A percentile compares a stretch with the other conserved stretches of the same genome.
These are phyloP conservation scores for Danio aesculapii DNA, from an alignment of 2,797 vertebrate genomes.

Conservation along the genomic window DNA sequence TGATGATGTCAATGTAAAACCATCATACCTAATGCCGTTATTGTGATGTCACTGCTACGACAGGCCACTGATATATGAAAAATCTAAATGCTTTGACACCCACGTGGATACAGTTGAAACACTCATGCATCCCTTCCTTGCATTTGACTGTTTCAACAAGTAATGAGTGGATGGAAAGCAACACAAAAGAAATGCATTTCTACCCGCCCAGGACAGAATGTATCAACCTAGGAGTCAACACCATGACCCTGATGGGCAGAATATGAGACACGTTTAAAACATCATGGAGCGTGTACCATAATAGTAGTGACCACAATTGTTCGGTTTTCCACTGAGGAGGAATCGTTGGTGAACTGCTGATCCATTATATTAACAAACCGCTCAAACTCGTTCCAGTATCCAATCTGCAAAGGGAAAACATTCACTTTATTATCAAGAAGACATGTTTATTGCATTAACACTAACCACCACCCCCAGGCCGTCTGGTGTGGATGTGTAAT, in stretches of 20 bases:
- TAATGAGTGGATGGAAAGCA: slow-evolving; percentile 88
- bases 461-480: background rate
- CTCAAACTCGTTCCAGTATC: slow-evolving; percentile 98
- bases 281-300: slow-evolving; percentile 93
- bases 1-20: slow-evolving; percentile 81
- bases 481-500: slow-evolving; percentile 43
- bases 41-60: slow-evolving; percentile 91
- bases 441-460: slow-evolving; percentile 41
- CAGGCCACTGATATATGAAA: slow-evolving; percentile 87
- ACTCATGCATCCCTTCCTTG: slow-evolving; percentile 67
- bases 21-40: slow-evolving; percentile 82
- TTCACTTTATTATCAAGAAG: slow-evolving; percentile 57
- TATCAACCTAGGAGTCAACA: slow-evolving; percentile 84
- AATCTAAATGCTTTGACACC: slow-evolving; percentile 87
- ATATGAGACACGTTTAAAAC: slow-evolving; percentile 86
- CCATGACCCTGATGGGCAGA: slow-evolving; percentile 89
- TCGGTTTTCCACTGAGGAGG: slow-evolving; percentile 96
- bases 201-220: slow-evolving; percentile 88
- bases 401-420: slow-evolving; percentile 86
- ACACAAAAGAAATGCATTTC: slow-evolving; percentile 86
- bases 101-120: slow-evolving; percentile 88
- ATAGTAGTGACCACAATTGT: slow-evolving; percentile 99
- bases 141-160: slow-evolving; percentile 84
- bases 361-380: slow-evolving; percentile 96
- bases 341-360: slow-evolving; percentile 91